Evolutionary conservation across 2,888 invertebrate genomes (phyloP), one percentile per base, ranked within the genome.

Genomic region (Phasia obesa): DNA sequence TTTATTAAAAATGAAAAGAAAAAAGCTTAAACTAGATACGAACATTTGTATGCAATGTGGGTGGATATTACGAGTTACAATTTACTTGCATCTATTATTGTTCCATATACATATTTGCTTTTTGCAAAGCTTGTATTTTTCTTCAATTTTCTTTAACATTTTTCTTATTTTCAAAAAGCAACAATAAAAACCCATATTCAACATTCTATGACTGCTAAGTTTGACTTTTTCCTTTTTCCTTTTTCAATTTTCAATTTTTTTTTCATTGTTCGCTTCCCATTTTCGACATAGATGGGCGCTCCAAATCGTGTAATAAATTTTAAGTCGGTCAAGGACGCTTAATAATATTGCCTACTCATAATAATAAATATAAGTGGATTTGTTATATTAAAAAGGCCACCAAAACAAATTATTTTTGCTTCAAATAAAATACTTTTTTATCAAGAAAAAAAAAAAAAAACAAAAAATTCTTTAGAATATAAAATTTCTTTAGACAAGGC

Each of bases 81-180:
- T 75, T 74, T 64, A 64, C 67, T 76, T 64, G 57, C 62, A 11
- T 69, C 60, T 69, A 62, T 77, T 67, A 59, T 76, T 62, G 57
- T 9, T 76, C 19, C 35, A 0, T 70, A 19, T 51, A 49, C 35
- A 47, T 27, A 31, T 69, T 23, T 35, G 31, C 23, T 69, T 44
- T 62, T 55, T 71, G 64, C 57, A 23, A 44, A 73, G 42, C 47
- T 51, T 21, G 51, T 65, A 69, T 74, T 65, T 74, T 74, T 57
- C 65, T 57, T 60, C 6, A 49, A 42, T 73, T 77, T 53, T 81
- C 53, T 74, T 57, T 19, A 38, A 53, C 38, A 70, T 53, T 70
- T 69, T 57, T 53, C 35, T 70, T 27, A 15, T n/a, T 65, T 19
- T 15, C 6, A 5, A 31, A 15, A 64, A 21, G 9, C 5, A 25